phyloP scores from a whole-genome alignment of 2,888 invertebrate species.

The Pammene fasciana region DNA sequence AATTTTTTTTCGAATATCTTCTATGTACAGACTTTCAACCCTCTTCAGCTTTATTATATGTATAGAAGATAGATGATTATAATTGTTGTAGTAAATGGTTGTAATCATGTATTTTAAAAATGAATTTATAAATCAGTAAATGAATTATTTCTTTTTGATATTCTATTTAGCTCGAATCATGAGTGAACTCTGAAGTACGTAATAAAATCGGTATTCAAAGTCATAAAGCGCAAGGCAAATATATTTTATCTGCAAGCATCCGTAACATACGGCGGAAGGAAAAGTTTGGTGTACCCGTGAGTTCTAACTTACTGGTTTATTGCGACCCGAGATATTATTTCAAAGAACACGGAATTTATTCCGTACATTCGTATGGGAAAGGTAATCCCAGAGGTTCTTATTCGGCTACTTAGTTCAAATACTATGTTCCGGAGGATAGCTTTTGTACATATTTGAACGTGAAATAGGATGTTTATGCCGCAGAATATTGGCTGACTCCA shows the following conservation, averaged over 20 bases:
- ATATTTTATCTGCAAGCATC: slow-evolving; percentile 62
- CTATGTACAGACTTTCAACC: too few relatives aligned
- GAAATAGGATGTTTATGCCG: slow-evolving; percentile 47
- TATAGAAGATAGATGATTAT: too few relatives aligned
- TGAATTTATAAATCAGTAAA: neutral
- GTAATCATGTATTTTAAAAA: too few relatives aligned
- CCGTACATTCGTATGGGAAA: slow-evolving; percentile 68
- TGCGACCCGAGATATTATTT: slow-evolving; percentile 79
- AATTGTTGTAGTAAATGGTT: too few relatives aligned
- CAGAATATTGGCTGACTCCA: slow-evolving; percentile 38
- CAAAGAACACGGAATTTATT: slow-evolving; percentile 78
- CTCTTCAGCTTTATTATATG: too few relatives aligned
- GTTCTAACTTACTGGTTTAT: slow-evolving; percentile 80
- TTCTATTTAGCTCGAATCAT: neutral
- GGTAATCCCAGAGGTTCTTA: slow-evolving; percentile 75
- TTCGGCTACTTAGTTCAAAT: slow-evolving; percentile 75
- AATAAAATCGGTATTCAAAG: slow-evolving; percentile 6
- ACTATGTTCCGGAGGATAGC: slow-evolving; percentile 56
- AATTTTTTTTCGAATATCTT: too few relatives aligned
- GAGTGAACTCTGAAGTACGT: neutral
- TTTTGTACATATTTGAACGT: slow-evolving; percentile 58
- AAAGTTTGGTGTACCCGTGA: slow-evolving; percentile 76
- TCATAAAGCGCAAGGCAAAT: slow-evolving; percentile 47
- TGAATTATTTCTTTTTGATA: neutral
- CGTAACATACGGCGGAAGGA: slow-evolving; percentile 64